A percentile compares a stretch with the other conserved stretches of the same genome.
These are phyloP conservation scores for Maniola jurtina DNA, from an alignment of 1,140 invertebrate species.

Conservation along the genomic window DNA sequence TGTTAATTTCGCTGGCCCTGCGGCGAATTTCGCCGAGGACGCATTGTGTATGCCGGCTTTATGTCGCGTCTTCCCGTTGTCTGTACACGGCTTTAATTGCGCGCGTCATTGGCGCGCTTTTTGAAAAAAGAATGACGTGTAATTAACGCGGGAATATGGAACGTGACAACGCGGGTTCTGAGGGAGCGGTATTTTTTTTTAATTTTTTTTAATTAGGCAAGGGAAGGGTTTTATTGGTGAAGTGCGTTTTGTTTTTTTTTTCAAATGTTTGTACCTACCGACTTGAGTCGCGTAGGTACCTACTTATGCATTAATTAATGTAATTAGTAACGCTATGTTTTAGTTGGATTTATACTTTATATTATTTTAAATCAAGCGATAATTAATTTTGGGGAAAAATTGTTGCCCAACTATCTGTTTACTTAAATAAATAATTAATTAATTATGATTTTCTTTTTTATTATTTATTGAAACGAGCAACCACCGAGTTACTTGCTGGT, in stretches of 20 bases:
- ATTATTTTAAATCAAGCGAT: too few relatives aligned
- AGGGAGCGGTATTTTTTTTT: constrained; percentile 70
- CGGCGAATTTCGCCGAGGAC: constrained; percentile 76
- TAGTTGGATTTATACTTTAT: not conserved
- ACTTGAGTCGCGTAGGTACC: constrained; percentile 9
- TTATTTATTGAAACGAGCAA: too few relatives aligned
- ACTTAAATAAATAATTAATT: too few relatives aligned
- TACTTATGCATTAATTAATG: not conserved
- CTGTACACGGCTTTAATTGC: constrained; percentile 77
- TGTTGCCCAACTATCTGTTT: too few relatives aligned
- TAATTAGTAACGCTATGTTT: not conserved
- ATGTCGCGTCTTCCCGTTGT: constrained; percentile 77
- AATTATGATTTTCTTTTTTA: too few relatives aligned
- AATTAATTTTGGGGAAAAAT: too few relatives aligned
- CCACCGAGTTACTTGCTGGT: too few relatives aligned
- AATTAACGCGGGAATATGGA: constrained; percentile 78
- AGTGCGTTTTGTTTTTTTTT: constrained; percentile 55
- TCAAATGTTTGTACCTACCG: constrained; percentile 34
- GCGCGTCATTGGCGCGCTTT: constrained; percentile 77
- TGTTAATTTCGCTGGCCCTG: constrained; percentile 76
- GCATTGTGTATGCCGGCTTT: constrained; percentile 76
- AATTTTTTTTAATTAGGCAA: constrained; percentile 76
- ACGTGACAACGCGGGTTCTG: constrained; percentile 75
- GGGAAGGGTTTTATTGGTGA: constrained; percentile 62
- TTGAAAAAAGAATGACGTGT: constrained; percentile 78